phyloP scores from a whole-genome alignment of 2,888 invertebrate genomes.

The Axea sp. region DNA sequence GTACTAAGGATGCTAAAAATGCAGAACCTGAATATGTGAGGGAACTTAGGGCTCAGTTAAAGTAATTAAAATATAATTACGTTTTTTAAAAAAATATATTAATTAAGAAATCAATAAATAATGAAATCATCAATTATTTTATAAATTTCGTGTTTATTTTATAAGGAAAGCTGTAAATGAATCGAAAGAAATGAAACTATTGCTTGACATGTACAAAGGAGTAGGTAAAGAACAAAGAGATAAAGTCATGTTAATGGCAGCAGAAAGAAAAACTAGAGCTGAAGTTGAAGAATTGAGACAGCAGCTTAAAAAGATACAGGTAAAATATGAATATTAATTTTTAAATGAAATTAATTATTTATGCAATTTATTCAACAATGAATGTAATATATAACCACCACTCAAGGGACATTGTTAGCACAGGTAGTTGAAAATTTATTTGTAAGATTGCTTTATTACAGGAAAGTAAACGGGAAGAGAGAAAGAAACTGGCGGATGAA shows the following conservation, averaged over 20 bases:
- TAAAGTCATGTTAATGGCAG: constrained; percentile 97
- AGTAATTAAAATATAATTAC: too few species aligned
- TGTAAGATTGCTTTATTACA: constrained; percentile 74
- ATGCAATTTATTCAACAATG: too few species aligned
- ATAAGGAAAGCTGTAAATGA: constrained; percentile 93
- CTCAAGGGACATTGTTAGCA: constrained; percentile 29
- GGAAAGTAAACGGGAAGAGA: constrained; percentile 94
- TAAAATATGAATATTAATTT: constrained; percentile 67
- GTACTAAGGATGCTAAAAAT: constrained; percentile 83
- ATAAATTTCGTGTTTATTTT: constrained; percentile 46
- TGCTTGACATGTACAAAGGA: constrained; percentile 98
- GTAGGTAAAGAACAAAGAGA: constrained; percentile 95
- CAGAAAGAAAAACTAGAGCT: constrained; percentile 93
- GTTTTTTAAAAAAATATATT: too few species aligned
- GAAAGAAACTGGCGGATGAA: constrained; percentile 95
- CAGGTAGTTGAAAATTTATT: constrained; percentile 52
- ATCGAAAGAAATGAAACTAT: constrained; percentile 95
- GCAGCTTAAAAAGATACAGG: constrained; percentile 92
- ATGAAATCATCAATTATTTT: too few species aligned
- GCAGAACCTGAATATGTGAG: constrained; percentile 89
- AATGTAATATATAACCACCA: too few species aligned
- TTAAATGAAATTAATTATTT: too few species aligned
- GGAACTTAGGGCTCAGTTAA: constrained; percentile 94
- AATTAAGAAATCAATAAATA: too few species aligned
- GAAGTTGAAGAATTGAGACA: constrained; percentile 94